phyloP scores from a whole-genome alignment of 2,888 invertebrate species.

The Dasysyrphus albostriatus region DNA sequence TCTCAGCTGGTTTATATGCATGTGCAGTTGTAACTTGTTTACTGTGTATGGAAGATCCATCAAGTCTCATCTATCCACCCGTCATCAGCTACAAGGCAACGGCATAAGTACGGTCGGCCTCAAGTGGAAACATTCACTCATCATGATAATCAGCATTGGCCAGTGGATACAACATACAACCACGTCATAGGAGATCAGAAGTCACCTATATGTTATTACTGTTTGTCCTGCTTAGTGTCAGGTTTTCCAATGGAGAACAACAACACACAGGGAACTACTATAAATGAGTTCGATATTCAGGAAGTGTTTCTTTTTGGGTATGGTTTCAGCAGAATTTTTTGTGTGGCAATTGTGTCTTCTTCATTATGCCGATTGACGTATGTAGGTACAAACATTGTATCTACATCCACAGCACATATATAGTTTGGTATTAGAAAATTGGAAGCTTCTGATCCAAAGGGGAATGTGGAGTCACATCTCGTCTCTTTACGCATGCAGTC shows the following conservation, averaged over 20 bases:
- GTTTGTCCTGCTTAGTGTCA: slow-evolving; percentile 32
- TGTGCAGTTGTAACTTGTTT: background rate
- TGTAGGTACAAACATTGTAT: background rate
- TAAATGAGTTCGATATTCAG: slow-evolving; percentile 47
- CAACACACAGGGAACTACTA: slow-evolving; percentile 21
- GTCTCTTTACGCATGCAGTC: too few relatives aligned
- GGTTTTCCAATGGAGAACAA: slow-evolving; percentile 34
- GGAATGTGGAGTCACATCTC: too few relatives aligned
- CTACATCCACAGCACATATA: too few relatives aligned
- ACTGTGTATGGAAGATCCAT: slow-evolving; percentile 46
- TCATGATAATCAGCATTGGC: slow-evolving; percentile 57
- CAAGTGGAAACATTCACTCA: slow-evolving; percentile 72
- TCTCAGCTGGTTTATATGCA: slow-evolving; percentile 52
- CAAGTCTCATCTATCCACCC: slow-evolving; percentile 36
- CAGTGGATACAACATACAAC: slow-evolving; percentile 29
- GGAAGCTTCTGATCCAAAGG: too few relatives aligned
- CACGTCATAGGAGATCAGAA: slow-evolving; percentile 61
- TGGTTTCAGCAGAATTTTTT: slow-evolving; percentile 21
- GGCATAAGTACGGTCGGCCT: slow-evolving; percentile 43
- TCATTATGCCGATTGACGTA: slow-evolving; percentile 17
- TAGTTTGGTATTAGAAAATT: too few relatives aligned
- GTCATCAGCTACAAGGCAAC: slow-evolving; percentile 34
- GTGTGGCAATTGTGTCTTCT: slow-evolving; percentile 20
- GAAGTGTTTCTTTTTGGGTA: slow-evolving; percentile 47
- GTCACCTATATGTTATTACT: slow-evolving; percentile 63